Conservation (phyloP, 2,113 vertebrate species). For the Oryzias curvinotus region DNA sequence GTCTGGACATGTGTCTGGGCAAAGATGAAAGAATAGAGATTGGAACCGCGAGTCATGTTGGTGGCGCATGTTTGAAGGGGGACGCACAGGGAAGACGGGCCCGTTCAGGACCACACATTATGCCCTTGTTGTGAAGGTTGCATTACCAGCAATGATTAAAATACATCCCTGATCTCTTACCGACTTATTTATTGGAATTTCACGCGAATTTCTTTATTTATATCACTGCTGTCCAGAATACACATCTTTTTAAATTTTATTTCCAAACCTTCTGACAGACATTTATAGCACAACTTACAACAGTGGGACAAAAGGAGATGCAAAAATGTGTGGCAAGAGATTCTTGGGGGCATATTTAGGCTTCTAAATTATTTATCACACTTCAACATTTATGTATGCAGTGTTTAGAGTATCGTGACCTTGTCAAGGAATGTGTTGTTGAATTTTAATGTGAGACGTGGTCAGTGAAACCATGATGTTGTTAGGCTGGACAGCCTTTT, state of each 20-base stretch:
- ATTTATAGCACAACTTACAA: constrained; percentile 19
- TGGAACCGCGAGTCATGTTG: constrained; percentile 24
- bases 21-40: constrained; percentile 55
- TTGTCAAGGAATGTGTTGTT: constrained; percentile 46
- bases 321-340: not conserved
- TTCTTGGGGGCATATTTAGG: constrained; percentile 27
- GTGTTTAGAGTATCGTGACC: constrained; percentile 54
- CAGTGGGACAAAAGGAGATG: not conserved
- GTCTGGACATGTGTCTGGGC: constrained; percentile 72
- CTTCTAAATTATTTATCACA: constrained; percentile 46
- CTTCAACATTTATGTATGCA: constrained; percentile 52
- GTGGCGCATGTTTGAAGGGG: constrained; percentile 21
- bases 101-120: constrained; percentile 9
- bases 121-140: constrained; percentile 13
- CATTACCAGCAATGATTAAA: not conserved
- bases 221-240: not conserved
- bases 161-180: not conserved
- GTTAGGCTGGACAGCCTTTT: not conserved
- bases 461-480: constrained; percentile 18
- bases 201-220: not conserved
- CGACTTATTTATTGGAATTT: constrained; percentile 2
- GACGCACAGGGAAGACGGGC: not conserved
- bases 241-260: constrained; percentile 22
- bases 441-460: constrained; percentile 28
- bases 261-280: not conserved